Evolutionary conservation across 2,888 invertebrate species (phyloP), one percentile per base, ranked within the genome.

Genomic region (Sesamia inferens): DNA sequence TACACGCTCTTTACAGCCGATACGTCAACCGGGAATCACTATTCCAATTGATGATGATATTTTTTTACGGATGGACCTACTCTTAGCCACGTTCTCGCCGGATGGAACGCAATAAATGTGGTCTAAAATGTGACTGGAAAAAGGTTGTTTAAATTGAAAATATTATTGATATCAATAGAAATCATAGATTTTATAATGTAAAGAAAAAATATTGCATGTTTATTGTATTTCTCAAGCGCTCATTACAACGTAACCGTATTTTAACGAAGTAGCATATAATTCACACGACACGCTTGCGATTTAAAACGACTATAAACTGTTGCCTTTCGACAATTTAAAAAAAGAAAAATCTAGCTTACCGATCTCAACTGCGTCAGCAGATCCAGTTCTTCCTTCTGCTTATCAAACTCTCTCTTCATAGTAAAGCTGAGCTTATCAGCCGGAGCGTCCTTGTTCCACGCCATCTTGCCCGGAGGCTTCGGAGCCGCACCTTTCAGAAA

Each of bases 381-480:
- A 90, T 99, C 98, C 10, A 97, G 97, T 92, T 99, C 99, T 92
- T 99, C 99, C 91, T 98, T 98, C 89, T 98, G 98, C 88, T 98
- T 98, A 92, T 99, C 99, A 83, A 99, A 98, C 93, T 99, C 99
- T 84, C 99, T 97, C 89, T 99, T 97, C 98, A 99, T 98, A 0
- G 99, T 99, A 92, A 99, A 99, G 90, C 98, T 98, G 88, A 98
- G 97, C 91, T 98, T 98, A 84, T 98, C 98, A 0, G 97, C 94
- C 58, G 97, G 94, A 81, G 97, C 88, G 86, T 98, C 98, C 87
- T 97, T 97, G 87, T 97, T 98, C 98, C 98, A 98, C 85, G 97
- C 97, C 87, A 97, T 97, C 89, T 97, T 97, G 74, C 92, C 91
- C n/a, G 91, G 85, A 4, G 95, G 92, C 85, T 95, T 95, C 59